These are phyloP conservation scores for Silurus glanis DNA, from an alignment of 2,113 vertebrate species.

Conservation along the genomic window DNA sequence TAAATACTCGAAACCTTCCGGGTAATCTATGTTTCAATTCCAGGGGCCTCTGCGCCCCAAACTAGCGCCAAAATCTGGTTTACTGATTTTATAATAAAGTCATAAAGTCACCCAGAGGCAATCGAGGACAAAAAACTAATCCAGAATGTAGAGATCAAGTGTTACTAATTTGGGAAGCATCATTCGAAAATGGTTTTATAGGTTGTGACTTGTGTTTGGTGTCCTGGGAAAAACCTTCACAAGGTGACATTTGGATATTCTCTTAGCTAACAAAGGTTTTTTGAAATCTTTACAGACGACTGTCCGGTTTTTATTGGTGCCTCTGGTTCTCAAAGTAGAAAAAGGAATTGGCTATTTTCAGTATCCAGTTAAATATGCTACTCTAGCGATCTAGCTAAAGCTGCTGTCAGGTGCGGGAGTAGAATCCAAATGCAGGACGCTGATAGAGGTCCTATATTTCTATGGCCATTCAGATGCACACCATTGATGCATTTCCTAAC, in stretches of 20 bases:
- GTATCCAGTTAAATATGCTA: too few species aligned
- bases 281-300: not conserved
- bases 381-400: too few species aligned
- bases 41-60: not conserved
- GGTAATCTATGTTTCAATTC: slow-evolving; percentile 14
- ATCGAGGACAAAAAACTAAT: not conserved
- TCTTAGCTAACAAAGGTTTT: not conserved
- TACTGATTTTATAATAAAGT: not conserved
- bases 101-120: not conserved
- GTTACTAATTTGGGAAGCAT: not conserved
- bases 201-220: not conserved
- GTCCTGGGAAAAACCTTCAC: not conserved
- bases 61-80: not conserved
- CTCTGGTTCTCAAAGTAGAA: too few species aligned
- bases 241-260: not conserved
- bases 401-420: too few species aligned
- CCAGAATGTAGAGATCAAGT: not conserved
- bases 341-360: too few species aligned
- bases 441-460: too few species aligned
- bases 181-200: not conserved
- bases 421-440: too few species aligned
- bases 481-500: too few species aligned
- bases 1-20: not conserved
- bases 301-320: too few species aligned
- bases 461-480: too few species aligned